Evolutionary conservation across 2,113 vertebrate species (phyloP).

Genomic region (Otocyon megalotis): DNA sequence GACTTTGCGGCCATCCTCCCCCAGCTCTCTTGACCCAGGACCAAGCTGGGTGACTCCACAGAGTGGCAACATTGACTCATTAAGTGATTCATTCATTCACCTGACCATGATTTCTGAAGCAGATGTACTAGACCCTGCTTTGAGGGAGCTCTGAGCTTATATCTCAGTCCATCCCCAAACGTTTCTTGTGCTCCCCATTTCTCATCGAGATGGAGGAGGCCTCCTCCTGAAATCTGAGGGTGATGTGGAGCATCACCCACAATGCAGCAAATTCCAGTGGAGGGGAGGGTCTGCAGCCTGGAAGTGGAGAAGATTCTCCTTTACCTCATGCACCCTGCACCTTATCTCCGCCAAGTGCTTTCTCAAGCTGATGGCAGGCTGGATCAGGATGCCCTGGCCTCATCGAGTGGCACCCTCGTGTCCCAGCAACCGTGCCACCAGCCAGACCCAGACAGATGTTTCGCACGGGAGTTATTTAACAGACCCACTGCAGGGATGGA

Average conservation of each 20-base stretch:
- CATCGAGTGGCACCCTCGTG: accelerated
- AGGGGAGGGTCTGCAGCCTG: neutral
- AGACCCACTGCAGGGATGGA: neutral
- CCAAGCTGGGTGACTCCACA: neutral
- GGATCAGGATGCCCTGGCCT: accelerated
- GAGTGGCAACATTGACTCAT: neutral
- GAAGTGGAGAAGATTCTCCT: neutral
- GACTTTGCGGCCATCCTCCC: neutral
- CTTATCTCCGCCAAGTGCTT: neutral
- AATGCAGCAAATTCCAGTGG: neutral
- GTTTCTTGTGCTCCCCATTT: neutral
- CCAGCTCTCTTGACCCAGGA: neutral
- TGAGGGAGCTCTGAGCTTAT: neutral
- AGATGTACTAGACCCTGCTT: neutral
- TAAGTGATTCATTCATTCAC: neutral
- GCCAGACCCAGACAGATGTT: neutral
- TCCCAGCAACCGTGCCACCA: neutral
- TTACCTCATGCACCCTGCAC: neutral
- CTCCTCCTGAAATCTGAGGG: neutral
- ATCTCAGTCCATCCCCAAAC: accelerated
- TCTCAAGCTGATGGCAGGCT: neutral
- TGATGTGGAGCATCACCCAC: neutral
- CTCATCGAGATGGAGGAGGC: neutral
- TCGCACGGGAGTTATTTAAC: neutral
- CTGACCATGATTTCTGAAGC: neutral